Base-by-base conservation (phyloP, 2,888 invertebrate species). In the Gortyna flavago region DNA sequence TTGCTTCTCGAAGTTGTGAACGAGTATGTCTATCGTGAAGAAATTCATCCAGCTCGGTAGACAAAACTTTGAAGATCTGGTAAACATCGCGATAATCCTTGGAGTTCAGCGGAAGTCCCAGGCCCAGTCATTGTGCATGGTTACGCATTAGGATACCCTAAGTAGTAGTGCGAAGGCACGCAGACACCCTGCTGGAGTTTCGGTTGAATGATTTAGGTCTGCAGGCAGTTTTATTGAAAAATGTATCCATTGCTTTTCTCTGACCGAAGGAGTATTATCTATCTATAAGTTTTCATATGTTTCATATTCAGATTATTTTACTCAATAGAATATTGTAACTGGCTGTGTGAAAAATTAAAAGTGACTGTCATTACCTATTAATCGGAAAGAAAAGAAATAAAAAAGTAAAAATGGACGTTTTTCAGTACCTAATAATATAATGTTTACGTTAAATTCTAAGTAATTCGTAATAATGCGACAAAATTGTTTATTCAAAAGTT, bases 401-500 rank as follows among this genome's bases (percentile, higher is more conserved):
- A 51, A 74, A 66, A 71, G 74, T 85, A 35, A 35, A 88, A 81
- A 86, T 89, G 87, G 83, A 88, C 74, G 79, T 71, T 77, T 77
- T 67, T 18, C 61, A 85, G 62, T 75, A 84, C 75, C 11, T 25
- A 80, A 38, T 32, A n/a, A 6, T n/a, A 44, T 57, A 68, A 81
- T 74, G 76, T 81, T 68, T 79, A 77, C 62, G 44, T 75, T n/a
- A 84, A 85, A 80, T 85, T 78, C 64, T 75, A 80, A 83, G 85
- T 83, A 83, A 87, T 85, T 81, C 79, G 72, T 84, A 87, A 88
- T 88, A 89, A 89, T 89, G 89, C 61, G 81, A 85, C 85, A 88
- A 91, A 90, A 90, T 91, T 90, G 77, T 87, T 81, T 85, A 86
- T 84, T 83, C 72, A 79, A 83, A 90, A 90, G 88, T 83, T 87